Base-by-base conservation (phyloP, 1,140 invertebrate species). In the Gonatopus flavifemur region DNA sequence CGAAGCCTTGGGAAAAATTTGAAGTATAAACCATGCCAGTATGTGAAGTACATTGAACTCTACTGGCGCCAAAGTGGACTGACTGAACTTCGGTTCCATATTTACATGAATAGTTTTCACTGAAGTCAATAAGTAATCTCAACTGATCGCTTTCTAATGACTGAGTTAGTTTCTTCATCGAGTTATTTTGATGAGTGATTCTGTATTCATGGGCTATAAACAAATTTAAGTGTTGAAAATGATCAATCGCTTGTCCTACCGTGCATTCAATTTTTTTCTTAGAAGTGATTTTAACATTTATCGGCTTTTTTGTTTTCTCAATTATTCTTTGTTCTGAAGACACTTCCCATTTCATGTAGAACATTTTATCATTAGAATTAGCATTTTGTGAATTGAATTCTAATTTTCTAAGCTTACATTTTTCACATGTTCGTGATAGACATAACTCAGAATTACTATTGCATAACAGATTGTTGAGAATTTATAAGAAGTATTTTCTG, bases 41-140 rank as follows among this genome's bases (percentile, higher is more conserved):
- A 25, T 60, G 58, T 22, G 57, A 43, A 19, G 55, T 49, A 15
- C 31, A 16, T 48, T 60, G 50, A 8, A 20, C 15, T 44, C 43
- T 48, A 42, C 47, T 46, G 25, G 55, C 48, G 2, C 55, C 55
- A 54, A 60, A 60, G 18, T 57, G 58, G 35, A 49, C 49, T 32
- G 57, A 24, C 33, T 57, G 49, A 40, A 57, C 41, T 57, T 57
- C 57, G 6, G 30, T 45, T 8, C 9, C 10, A 47, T 60, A 57
- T 31, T 57, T 52, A 22, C 54, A 57, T 6, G 15, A 41, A 50
- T 54, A 54, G 51, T 57, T 60, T 55, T 57, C 54, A 41, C 49
- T 55, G 36, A 57, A 60, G 41, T 60, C 50, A 22, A 60, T 51
- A 9, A 46, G 42, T 13, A 52, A 9, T 33, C 39, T 36, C 35